phyloP scores from a whole-genome alignment of 35 echinoderm and acorn worm genomes.

The Diadema setosum region DNA sequence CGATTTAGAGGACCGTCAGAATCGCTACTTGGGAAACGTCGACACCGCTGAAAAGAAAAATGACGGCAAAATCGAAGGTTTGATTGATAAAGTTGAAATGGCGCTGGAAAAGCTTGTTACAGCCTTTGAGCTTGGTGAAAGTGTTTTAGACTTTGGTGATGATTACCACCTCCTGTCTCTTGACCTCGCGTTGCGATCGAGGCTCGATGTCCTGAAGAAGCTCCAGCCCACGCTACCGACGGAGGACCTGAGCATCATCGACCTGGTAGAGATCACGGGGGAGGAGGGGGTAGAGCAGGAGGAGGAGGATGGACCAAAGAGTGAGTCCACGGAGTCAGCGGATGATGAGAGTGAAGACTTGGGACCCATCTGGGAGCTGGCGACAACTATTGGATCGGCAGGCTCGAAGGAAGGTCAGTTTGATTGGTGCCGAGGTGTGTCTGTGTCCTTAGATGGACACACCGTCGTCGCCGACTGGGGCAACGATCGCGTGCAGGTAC shows the following conservation, averaged over 20 bases:
- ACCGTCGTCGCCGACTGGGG: constrained; percentile 83
- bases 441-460: constrained; percentile 69
- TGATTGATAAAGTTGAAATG: constrained; percentile 60
- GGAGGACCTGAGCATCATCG: constrained; percentile 63
- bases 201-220: constrained; percentile 27
- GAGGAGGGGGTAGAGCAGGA: constrained; percentile 5
- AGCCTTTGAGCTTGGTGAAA: constrained; percentile 76
- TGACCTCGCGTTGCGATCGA: constrained; percentile 15
- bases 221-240: constrained; percentile 44
- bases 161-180: constrained; percentile 69
- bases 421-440: constrained; percentile 82
- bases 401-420: constrained; percentile 67
- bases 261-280: constrained; percentile 40
- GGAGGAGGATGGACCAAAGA: not conserved
- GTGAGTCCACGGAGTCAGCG: not conserved
- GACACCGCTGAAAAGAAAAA: constrained; percentile 40
- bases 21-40: constrained; percentile 62
- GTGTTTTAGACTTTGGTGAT: constrained; percentile 67
- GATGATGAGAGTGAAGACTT: not conserved
- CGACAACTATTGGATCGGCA: constrained; percentile 56
- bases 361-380: constrained; percentile 45
- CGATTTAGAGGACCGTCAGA: constrained; percentile 43
- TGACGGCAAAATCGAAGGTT: constrained; percentile 31
- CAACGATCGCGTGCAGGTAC: constrained; percentile 82
- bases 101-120: constrained; percentile 61